Evolutionary conservation across 2,113 vertebrate genomes (phyloP), one percentile per base, ranked within the genome.

Genomic region (Lichenostomus cassidix): DNA sequence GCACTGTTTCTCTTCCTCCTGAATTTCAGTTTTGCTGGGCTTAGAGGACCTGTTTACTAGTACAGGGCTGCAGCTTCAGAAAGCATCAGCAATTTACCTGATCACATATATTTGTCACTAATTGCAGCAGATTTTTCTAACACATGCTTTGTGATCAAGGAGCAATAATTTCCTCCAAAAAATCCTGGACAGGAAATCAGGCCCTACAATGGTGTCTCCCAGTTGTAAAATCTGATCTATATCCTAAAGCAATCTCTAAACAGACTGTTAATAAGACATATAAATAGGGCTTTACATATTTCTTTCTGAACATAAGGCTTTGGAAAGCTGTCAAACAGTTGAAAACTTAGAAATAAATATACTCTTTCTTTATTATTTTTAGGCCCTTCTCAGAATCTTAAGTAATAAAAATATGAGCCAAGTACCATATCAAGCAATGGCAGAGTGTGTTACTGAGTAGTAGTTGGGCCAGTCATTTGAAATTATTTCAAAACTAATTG

Each of bases 251-350:
- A 87, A 31, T 74, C 20, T 73, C 84, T 86, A 69, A 83, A 71
- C 3, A 70, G 46, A 53, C 3, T 69, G 22, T 17, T 94, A 75
- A 78, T 71, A 81, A 44, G 27, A 64, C 10, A 55, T 23, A 29
- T 15, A 62, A 90, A 74, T 44, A 78, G 64, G 55, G 23, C 10
- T 86, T 92, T 86, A 28, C n/a, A 65, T 22, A 93, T 64, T 81
- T 16, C 12, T 68, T 75, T 75, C 47, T 53, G 41, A 90, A 37
- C 65, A 84, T 84, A 90, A 81, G 60, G 31, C 68, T 86, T 94
- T 84, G 29, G 73, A 94, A 95, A 84, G 28, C 83, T 82, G 62
- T 94, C 86, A 96, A 91, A 84, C 37, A 27, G 52, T 89, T 65
- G 42, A 88, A 94, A 88, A 76, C 2, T 3, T 31, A 76, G 17